These are phyloP conservation scores for Bombus vancouverensis DNA, from an alignment of 1,140 invertebrate genomes.

Conservation along the genomic window DNA sequence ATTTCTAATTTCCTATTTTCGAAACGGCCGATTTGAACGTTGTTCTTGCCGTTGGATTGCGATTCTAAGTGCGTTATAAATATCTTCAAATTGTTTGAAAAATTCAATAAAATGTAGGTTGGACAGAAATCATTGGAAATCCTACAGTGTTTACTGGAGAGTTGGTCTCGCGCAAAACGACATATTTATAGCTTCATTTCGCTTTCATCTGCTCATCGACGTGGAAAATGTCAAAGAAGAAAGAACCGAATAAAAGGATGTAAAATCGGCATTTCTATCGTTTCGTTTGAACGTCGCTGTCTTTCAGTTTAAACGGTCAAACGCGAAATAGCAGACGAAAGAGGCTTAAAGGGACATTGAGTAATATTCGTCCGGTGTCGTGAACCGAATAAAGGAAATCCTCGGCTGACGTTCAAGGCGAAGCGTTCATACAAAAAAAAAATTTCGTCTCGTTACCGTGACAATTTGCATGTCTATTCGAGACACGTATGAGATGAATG, in stretches of 20 bases:
- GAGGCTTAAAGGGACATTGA: not conserved
- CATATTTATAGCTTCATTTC: not conserved
- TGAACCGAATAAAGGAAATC: not conserved
- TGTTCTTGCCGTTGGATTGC: too few species aligned
- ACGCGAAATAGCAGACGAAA: not conserved
- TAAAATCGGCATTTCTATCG: not conserved
- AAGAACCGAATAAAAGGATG: not conserved
- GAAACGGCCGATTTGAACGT: too few species aligned
- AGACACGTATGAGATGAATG: not conserved
- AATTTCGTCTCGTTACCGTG: not conserved
- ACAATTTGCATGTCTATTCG: conserved; percentile 7
- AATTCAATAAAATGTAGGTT: too few species aligned
- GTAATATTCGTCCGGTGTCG: not conserved
- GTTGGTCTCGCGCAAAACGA: too few species aligned
- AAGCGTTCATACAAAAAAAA: not conserved
- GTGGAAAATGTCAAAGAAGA: not conserved
- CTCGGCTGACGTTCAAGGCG: not conserved
- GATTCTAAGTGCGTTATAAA: too few species aligned
- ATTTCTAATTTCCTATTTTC: too few species aligned
- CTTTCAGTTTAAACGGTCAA: not conserved
- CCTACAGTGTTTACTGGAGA: too few species aligned
- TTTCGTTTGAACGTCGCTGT: not conserved
- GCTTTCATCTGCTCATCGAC: not conserved
- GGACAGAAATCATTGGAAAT: too few species aligned
- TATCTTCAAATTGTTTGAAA: too few species aligned